phyloP scores from a whole-genome alignment of 2,797 vertebrate genomes.

The Denticeps clupeoides region DNA sequence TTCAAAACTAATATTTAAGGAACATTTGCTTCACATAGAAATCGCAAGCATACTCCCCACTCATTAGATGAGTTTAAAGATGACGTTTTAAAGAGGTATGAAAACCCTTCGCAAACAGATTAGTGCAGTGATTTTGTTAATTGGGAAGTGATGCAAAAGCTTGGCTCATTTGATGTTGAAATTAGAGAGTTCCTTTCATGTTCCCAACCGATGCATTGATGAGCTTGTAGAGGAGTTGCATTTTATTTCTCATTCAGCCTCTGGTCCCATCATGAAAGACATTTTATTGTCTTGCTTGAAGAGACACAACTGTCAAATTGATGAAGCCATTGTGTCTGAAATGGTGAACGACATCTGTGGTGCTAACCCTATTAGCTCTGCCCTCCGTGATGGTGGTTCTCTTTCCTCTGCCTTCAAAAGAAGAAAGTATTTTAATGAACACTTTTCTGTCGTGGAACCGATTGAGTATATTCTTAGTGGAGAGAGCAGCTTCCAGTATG shows the following conservation, averaged over 20 bases:
- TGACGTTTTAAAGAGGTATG: no score
- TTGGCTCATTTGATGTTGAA: background rate
- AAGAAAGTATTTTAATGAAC: slow-evolving; percentile 1
- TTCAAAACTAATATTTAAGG: no score
- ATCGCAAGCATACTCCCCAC: no score
- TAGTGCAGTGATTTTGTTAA: no score
- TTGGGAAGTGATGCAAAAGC: no score
- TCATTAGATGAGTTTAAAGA: no score
- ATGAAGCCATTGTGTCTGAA: background rate
- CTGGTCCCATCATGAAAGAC: slow-evolving; percentile 7
- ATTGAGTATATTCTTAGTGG: background rate
- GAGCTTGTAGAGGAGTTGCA: slow-evolving; percentile 8
- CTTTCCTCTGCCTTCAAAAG: slow-evolving; percentile 8
- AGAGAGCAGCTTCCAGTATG: background rate
- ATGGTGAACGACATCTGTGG: slow-evolving; percentile 6
- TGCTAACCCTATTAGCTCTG: background rate
- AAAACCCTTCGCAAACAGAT: no score
- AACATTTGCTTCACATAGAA: no score
- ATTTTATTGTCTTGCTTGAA: slow-evolving; percentile 7
- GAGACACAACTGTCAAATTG: slow-evolving; percentile 9
- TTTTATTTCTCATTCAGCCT: slow-evolving; percentile 10
- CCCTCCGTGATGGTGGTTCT: background rate
- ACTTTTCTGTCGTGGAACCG: background rate
- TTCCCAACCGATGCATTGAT: slow-evolving; percentile 12
- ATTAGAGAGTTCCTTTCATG: slow-evolving; percentile 7